Base-by-base conservation (phyloP, 37 sponge, comb jelly and placozoan species). In the Petrosia ficiformis region DNA sequence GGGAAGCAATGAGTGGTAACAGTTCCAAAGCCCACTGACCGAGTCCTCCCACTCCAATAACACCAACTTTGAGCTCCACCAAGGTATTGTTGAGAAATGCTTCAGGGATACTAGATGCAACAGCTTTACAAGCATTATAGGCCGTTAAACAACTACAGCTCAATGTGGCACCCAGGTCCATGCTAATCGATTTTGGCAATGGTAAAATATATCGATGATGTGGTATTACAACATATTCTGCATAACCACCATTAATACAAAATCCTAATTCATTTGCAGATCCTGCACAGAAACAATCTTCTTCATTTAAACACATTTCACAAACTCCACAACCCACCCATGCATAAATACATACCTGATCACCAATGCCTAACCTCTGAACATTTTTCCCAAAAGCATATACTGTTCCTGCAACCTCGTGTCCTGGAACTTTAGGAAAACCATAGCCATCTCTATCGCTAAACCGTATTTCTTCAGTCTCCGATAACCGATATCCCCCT, bases 351-450 rank as follows among this genome's bases (percentile, higher is more conserved):
- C 32, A 24, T 39, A 85, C 86, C 19, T 64, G 34, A 28, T 85
- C 86, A 14, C 86, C 86, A 8, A 66, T 39, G 0, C 4, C 1
- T 2, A 84, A 32, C 22, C 1, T 8, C 29, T 14, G 3, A 1
- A 67, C 68, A 22, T 52, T 41, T 14, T 2, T 38, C 10, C 84
- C 84, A 40, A 84, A 8, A 10, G 31, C 22, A 59, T 77, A 65
- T 2, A 84, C 78, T 4, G 19, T 2, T 48, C 84, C 84, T 24
- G 78, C 70, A 38, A 77, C 70, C 78, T 84, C 84, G 26, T 84
- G 84, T 8, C 84, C 84, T 34, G 84, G 84, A 26, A 77, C 78
- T 2, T 39, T 60, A 22, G 84, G 84, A 33, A 70, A 84, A 37
- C 60, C 75, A 56, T 68, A 41, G 2, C 67, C 67, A n/a, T 65